Percentiles rank a stretch among this genome's conserved stretches.
phyloP scores from a whole-genome alignment of 2,113 vertebrate species.

The Toxostoma redivivum region DNA sequence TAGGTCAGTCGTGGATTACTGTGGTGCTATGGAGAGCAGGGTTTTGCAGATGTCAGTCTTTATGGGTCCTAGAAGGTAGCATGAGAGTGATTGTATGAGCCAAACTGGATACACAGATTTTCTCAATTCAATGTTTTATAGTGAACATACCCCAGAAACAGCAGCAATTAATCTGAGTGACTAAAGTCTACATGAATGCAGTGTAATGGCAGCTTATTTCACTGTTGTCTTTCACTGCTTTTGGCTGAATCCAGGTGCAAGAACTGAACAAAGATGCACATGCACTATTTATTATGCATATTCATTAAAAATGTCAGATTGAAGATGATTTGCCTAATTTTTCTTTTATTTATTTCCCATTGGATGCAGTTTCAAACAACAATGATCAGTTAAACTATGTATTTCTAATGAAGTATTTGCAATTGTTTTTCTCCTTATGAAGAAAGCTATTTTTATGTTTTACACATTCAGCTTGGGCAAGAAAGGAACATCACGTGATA shows the following conservation, averaged over 20 bases:
- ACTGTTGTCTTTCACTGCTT: neutral
- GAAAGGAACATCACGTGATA: neutral
- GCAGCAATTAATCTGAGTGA: neutral
- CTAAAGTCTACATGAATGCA: neutral
- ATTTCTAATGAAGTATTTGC: neutral
- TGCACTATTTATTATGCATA: neutral
- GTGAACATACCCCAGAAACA: neutral
- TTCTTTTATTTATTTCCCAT: neutral
- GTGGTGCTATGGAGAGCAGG: neutral
- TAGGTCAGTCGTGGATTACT: constrained; percentile 16
- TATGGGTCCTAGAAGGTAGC: neutral
- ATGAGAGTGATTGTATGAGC: neutral
- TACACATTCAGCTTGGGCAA: neutral
- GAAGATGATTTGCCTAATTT: neutral
- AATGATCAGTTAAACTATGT: neutral
- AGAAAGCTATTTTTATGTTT: neutral
- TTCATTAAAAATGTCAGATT: neutral
- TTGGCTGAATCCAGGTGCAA: neutral
- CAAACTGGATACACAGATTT: neutral
- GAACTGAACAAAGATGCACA: neutral
- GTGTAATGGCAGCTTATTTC: neutral
- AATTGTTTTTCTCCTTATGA: neutral
- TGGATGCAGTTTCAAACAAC: neutral
- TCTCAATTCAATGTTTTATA: neutral
- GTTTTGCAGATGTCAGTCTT: neutral